Evolutionary conservation across 1,140 invertebrate species (phyloP), one percentile per base, ranked within the genome.

Genomic region (Maconellicoccus hirsutus): DNA sequence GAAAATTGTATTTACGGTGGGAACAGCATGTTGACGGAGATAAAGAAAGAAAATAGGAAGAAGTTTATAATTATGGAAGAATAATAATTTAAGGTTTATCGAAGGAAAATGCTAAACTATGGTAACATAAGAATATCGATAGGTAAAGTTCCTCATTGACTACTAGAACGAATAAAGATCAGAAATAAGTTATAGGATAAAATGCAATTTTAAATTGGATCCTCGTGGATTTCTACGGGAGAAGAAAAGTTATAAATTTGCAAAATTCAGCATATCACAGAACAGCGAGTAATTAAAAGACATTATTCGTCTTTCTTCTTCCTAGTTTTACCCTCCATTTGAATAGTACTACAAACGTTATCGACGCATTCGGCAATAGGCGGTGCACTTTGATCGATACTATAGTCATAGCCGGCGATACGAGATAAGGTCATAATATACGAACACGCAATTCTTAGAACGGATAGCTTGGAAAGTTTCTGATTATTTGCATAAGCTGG

Each of bases 401-500:
- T 81, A 73, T 87, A 86, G 38, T 89, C 86, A 69, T 84, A 78
- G 42, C 86, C 86, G 1, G 85, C 84, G 66, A 91, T 82, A 63
- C 85, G 73, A 52, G 88, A 88, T 66, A 97, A 80, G 0, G 92
- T 92, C 76, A 93, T 84, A 72, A 96, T 96, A 79, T 94, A 94
- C 52, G 89, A 89, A 76, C 92, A 93, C 0, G 94, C 93, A 75
- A 96, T 94, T 77, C 92, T 85, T 29, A 97, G 79, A 1, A 96
- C 93, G 0, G 93, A 94, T 25, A 97, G 79, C 78, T 96, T 96
- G 0, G 92, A 94, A 7, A 96, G 83, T 80, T 96, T 95, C 78
- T 96, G 93, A 77, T 92, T 92, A 78, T 93, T 90, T 4, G 92
- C 93, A 77, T 95, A 96, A 0, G 93, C 87, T 0, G 94, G 94